A percentile compares a stretch with the other conserved stretches of the same genome.
Conservation (phyloP, 2,888 invertebrate genomes). For the Athalia cordata region DNA sequence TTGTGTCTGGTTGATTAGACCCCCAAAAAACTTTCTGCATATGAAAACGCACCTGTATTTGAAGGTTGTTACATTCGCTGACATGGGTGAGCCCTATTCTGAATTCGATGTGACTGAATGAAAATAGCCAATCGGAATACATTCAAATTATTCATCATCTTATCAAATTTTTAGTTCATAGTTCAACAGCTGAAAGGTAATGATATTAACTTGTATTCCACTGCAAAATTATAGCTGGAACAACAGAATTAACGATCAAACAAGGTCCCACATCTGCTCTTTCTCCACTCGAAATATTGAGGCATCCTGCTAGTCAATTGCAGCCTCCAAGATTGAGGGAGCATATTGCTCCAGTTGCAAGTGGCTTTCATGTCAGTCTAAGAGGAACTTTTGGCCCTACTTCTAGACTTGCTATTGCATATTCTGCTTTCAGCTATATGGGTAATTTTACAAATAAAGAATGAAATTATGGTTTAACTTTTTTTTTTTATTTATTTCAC, state of each 20-base stretch:
- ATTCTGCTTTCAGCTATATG: slow-evolving; percentile 82
- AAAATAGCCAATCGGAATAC: too few relatives aligned
- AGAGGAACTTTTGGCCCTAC: slow-evolving; percentile 79
- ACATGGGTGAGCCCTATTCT: slow-evolving; percentile 74
- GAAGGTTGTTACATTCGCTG: slow-evolving; percentile 77
- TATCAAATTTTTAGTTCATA: too few relatives aligned
- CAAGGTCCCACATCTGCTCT: slow-evolving; percentile 82
- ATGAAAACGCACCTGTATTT: slow-evolving; percentile 82
- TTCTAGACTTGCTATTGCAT: slow-evolving; percentile 81
- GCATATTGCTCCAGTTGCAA: slow-evolving; percentile 78
- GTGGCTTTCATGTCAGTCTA: slow-evolving; percentile 83
- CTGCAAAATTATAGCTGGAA: slow-evolving; percentile 73
- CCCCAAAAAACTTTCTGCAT: slow-evolving; percentile 79
- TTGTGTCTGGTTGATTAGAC: slow-evolving; percentile 84
- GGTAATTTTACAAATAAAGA: slow-evolving; percentile 71
- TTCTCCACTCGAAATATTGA: slow-evolving; percentile 77
- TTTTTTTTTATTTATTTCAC: slow-evolving; percentile 27
- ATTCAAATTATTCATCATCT: too few relatives aligned
- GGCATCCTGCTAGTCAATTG: slow-evolving; percentile 74
- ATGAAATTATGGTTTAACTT: background rate
- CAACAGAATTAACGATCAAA: slow-evolving; percentile 79
- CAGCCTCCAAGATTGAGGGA: slow-evolving; percentile 73
- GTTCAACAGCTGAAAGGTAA: too few relatives aligned
- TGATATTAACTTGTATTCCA: slow-evolving; percentile 1
- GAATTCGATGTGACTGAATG: background rate